A percentile compares a stretch with the other conserved stretches of the same genome.
phyloP scores from a whole-genome alignment of 2,113 vertebrate species.

The Saccopteryx leptura region DNA sequence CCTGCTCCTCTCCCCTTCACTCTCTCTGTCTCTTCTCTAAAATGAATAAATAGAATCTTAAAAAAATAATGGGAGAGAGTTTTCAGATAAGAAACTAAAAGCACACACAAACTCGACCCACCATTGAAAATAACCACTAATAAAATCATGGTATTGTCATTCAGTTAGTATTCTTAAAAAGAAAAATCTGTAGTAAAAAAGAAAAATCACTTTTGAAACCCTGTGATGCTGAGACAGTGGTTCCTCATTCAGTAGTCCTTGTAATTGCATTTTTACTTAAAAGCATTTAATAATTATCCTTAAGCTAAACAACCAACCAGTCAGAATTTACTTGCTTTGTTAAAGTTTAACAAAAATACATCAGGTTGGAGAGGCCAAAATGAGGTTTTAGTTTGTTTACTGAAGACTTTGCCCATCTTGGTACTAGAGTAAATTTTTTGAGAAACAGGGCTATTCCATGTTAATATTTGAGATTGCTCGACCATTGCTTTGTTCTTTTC shows the following conservation, averaged over 20 bases:
- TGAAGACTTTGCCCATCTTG: conserved; percentile 41
- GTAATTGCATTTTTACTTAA: conserved; percentile 30
- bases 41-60: too few species aligned
- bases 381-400: conserved; percentile 22
- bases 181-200: background rate
- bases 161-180: conserved; percentile 18
- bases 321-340: conserved; percentile 13
- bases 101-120: background rate
- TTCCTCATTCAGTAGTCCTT: background rate
- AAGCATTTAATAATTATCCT: conserved; percentile 45
- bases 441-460: background rate
- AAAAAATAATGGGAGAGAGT: background rate
- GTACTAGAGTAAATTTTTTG: background rate
- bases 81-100: conserved; percentile 17
- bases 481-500: background rate
- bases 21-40: too few species aligned
- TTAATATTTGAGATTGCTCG: background rate
- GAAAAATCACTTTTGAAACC: background rate
- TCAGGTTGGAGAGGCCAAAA: background rate
- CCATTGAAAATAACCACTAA: background rate
- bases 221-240: background rate
- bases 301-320: conserved; percentile 14
- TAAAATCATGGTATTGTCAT: background rate
- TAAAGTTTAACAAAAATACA: conserved; percentile 65
- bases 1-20: too few species aligned